Percentiles rank a stretch among this genome's conserved stretches.
These are phyloP conservation scores for Odontocolon sp. DNA, from an alignment of 2,888 invertebrate genomes.

Conservation along the genomic window DNA sequence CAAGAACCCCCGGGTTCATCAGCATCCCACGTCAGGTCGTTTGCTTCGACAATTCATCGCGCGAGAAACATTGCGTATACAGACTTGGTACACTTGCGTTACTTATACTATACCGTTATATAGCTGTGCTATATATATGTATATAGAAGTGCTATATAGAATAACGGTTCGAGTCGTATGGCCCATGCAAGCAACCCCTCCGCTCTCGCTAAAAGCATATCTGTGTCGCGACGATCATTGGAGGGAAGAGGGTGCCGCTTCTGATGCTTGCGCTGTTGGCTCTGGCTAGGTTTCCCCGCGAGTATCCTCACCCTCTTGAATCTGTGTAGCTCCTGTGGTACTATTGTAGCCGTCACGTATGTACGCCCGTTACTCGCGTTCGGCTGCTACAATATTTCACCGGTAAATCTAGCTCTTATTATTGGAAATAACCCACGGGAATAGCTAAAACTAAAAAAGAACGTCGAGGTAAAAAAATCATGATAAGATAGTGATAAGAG, in stretches of 20 bases:
- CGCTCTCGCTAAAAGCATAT: constrained; percentile 79
- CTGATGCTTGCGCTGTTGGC: constrained; percentile 16
- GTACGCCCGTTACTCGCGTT: constrained; percentile 7
- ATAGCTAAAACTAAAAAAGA: neutral
- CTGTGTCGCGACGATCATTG: constrained; percentile 77
- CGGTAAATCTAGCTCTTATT: constrained; percentile 16
- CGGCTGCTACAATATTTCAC: constrained; percentile 16
- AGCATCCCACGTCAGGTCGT: constrained; percentile 8
- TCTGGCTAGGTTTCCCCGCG: constrained; percentile 46
- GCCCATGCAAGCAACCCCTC: constrained; percentile 74
- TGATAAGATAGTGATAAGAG: too few relatives aligned
- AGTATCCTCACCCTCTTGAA: constrained; percentile 50
- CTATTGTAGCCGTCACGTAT: neutral
- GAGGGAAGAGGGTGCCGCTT: constrained; percentile 62
- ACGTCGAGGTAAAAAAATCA: neutral
- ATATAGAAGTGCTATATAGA: too few relatives aligned
- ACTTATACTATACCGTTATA: constrained; percentile 1
- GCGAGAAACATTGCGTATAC: constrained; percentile 8
- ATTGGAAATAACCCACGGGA: neutral
- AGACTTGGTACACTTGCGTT: constrained; percentile 22
- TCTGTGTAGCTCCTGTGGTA: constrained; percentile 3
- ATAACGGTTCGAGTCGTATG: constrained; percentile 40
- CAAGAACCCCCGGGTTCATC: neutral
- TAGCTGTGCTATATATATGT: constrained; percentile 12
- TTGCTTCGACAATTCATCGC: neutral